Evolutionary conservation across 2,888 invertebrate genomes (phyloP).

Genomic region (Trachelus tabidus): DNA sequence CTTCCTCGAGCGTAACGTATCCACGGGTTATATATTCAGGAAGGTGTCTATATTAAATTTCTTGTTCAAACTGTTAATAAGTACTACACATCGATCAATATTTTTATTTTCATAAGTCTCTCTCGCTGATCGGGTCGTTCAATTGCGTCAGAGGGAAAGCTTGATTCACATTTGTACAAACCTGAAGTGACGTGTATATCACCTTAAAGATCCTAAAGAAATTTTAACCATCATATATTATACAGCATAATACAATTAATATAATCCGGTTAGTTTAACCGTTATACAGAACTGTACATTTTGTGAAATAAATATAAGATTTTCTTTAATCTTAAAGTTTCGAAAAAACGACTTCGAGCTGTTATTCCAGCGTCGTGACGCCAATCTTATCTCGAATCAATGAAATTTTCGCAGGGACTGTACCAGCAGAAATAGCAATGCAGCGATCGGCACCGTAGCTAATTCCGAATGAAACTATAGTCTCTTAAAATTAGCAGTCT

Average conservation of each 20-base stretch:
- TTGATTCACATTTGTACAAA: not conserved
- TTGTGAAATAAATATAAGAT: too few species aligned
- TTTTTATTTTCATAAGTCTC: not conserved
- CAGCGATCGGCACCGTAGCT: conserved; percentile 26
- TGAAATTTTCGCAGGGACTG: conserved; percentile 27
- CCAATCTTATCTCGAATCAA: not conserved
- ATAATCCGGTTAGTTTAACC: too few species aligned
- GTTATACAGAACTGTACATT: too few species aligned
- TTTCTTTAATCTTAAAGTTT: not conserved
- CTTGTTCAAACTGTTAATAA: not conserved
- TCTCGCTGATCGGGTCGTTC: not conserved
- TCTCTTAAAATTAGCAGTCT: not conserved
- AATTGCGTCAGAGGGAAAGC: not conserved
- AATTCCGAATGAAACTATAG: conserved; percentile 9
- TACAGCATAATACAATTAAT: too few species aligned
- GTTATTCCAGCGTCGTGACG: not conserved
- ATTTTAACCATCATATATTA: too few species aligned
- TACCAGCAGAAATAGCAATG: conserved; percentile 39
- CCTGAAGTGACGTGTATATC: too few species aligned
- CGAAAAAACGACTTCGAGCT: not conserved
- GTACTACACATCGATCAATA: not conserved
- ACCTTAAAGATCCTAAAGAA: too few species aligned
- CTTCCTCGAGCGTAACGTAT: not conserved
- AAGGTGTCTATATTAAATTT: not conserved
- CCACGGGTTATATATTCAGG: not conserved